These are phyloP conservation scores for Tetragnatha montana DNA, from an alignment of 2,888 invertebrate species.

Conservation along the genomic window DNA sequence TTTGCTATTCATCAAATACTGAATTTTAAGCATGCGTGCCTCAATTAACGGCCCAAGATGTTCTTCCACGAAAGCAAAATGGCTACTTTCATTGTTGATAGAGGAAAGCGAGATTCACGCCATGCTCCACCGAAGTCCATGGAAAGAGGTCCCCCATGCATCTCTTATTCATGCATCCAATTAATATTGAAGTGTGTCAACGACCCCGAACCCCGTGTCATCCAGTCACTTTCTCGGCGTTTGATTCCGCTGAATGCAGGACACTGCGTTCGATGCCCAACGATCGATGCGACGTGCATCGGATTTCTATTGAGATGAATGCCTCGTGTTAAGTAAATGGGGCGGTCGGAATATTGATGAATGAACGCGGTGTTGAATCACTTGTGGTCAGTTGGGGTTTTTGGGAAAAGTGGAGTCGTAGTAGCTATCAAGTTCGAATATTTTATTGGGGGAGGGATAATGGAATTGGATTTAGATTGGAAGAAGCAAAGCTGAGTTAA, in stretches of 20 bases:
- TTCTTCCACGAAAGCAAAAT: neutral
- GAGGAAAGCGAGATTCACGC: neutral
- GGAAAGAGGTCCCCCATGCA: neutral
- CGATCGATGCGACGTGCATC: neutral
- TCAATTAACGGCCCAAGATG: neutral
- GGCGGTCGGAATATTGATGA: neutral
- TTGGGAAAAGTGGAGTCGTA: too few relatives aligned
- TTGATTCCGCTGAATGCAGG: neutral
- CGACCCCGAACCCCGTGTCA: neutral
- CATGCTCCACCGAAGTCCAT: neutral
- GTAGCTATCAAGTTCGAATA: too few relatives aligned
- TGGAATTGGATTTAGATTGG: too few relatives aligned
- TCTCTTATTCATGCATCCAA: neutral
- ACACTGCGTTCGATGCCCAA: neutral
- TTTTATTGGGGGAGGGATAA: too few relatives aligned
- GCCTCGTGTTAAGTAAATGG: neutral
- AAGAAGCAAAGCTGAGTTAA: too few relatives aligned
- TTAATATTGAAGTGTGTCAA: neutral
- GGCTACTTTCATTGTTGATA: neutral
- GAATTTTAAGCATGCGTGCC: neutral
- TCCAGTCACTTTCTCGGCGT: neutral
- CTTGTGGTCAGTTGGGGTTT: too few relatives aligned
- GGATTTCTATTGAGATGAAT: neutral
- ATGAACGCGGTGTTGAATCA: too few relatives aligned
- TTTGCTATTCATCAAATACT: neutral